phyloP scores from a whole-genome alignment of 2,888 invertebrate species.

The Crematogaster levior region DNA sequence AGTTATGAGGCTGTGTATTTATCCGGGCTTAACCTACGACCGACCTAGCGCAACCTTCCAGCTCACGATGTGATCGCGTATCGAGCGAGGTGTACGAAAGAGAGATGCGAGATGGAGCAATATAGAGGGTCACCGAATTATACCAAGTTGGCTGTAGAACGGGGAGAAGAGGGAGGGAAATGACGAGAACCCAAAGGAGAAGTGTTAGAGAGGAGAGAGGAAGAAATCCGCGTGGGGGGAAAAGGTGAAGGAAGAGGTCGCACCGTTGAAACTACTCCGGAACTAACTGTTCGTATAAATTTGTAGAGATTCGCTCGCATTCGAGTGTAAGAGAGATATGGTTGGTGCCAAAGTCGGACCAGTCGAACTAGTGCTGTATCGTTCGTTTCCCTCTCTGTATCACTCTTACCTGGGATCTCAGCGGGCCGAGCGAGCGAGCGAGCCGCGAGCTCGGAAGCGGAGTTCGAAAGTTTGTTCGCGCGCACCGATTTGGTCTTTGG shows the following conservation, averaged over 20 bases:
- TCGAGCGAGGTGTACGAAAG: constrained; percentile 19
- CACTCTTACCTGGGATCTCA: background rate
- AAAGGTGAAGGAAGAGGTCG: constrained; percentile 42
- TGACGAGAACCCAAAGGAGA: constrained; percentile 29
- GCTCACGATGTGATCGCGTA: constrained; percentile 61
- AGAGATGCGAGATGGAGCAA: constrained; percentile 18
- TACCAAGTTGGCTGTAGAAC: constrained; percentile 28
- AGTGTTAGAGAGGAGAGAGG: constrained; percentile 44
- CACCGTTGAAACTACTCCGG: constrained; percentile 71
- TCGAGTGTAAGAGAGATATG: constrained; percentile 82
- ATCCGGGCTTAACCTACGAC: constrained; percentile 78
- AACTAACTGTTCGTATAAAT: constrained; percentile 81
- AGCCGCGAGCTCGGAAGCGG: background rate
- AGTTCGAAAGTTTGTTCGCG: background rate
- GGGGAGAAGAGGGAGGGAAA: constrained; percentile 23
- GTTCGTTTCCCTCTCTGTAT: constrained; percentile 21
- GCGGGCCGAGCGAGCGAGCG: background rate
- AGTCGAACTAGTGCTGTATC: constrained; percentile 46
- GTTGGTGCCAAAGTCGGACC: constrained; percentile 35
- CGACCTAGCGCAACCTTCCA: constrained; percentile 68
- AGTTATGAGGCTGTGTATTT: constrained; percentile 75
- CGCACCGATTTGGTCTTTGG: background rate
- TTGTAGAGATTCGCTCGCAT: constrained; percentile 77
- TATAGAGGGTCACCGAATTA: constrained; percentile 28
- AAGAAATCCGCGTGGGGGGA: background rate